Evolutionary conservation across 2,888 invertebrate species (phyloP), one percentile per base, ranked within the genome.

Genomic region (Drosophila pseudotalamancana): DNA sequence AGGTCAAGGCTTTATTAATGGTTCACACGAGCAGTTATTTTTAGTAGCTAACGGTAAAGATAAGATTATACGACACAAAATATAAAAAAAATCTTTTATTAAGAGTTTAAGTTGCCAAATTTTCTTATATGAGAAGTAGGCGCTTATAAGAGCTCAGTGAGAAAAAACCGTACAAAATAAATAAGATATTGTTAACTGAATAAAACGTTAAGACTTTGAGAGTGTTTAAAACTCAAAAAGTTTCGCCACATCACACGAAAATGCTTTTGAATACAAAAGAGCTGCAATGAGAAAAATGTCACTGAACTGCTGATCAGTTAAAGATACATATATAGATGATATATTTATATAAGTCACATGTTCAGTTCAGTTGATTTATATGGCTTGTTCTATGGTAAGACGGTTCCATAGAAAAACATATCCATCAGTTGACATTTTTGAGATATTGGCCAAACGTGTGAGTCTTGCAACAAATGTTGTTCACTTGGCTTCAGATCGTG

Each of bases 401-500:
- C 35, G 27, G 27, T 51, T 51, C 29, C 27, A 55, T 14, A 29
- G 55, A 51, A 51, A 55, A 23, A 1, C 8, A 1, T 11, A 51
- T 27, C 11, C 14, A 40, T 27, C 27, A 19, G 4, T 14, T 1
- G 39, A 14, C 11, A 40, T 9, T 35, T 14, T 6, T 8, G 9
- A 18, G 11, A 16, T 27, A 21, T 40, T 12, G 31, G 8, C 8
- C 31, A 19, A 32, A 11, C 5, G n/a, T 21, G 5, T 37, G 37
- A 19, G 19, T 27, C 23, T 21, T n/a, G 2, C n/a, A 8, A 21
- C 27, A 55, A 43, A 51, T 31, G 19, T 45, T 45, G 42, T 16
- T 25, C 14, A 27, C 39, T 27, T 48, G 32, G 12, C 12, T 21
- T 43, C 37, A 32, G 34, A 49, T 48, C 40, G 50, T 70, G 65